phyloP scores from a whole-genome alignment of 2,797 vertebrate species.

The Acanthopagrus latus region DNA sequence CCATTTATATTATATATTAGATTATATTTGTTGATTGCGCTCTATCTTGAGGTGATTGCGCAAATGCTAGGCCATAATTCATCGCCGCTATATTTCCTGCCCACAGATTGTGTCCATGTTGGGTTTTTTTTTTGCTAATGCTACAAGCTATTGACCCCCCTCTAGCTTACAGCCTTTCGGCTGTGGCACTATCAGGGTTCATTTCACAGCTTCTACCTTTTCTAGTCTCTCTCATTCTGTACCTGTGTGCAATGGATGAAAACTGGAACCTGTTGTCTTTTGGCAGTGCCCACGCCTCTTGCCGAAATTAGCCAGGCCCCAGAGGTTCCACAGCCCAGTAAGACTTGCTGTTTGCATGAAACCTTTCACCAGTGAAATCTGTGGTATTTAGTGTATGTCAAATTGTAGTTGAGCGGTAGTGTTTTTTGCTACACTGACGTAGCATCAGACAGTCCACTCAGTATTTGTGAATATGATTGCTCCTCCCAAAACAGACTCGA shows the following conservation, averaged over 20 bases:
- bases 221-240: slow-evolving; percentile 45
- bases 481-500: not conserved
- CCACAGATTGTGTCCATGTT: slow-evolving; percentile 31
- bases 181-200: slow-evolving; percentile 51
- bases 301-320: slow-evolving; percentile 83
- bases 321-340: slow-evolving; percentile 89
- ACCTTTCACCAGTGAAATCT: slow-evolving; percentile 33
- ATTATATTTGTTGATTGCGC: slow-evolving; percentile 25
- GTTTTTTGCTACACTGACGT: not conserved
- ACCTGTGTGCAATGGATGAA: slow-evolving; percentile 63
- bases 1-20: not conserved
- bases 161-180: slow-evolving; percentile 64
- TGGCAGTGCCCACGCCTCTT: slow-evolving; percentile 82
- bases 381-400: not conserved
- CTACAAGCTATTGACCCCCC: slow-evolving; percentile 65
- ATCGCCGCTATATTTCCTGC: slow-evolving; percentile 17
- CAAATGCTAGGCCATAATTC: slow-evolving; percentile 17
- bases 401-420: not conserved
- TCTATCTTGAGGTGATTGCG: slow-evolving; percentile 24
- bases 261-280: slow-evolving; percentile 84
- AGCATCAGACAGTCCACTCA: slow-evolving; percentile 11
- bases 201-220: slow-evolving; percentile 60
- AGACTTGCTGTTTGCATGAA: slow-evolving; percentile 80
- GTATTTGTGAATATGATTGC: slow-evolving; percentile 20
- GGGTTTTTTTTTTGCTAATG: slow-evolving; percentile 48